Base-by-base conservation (phyloP, 2,797 vertebrate genomes). In the Lithobates sylvaticus region DNA sequence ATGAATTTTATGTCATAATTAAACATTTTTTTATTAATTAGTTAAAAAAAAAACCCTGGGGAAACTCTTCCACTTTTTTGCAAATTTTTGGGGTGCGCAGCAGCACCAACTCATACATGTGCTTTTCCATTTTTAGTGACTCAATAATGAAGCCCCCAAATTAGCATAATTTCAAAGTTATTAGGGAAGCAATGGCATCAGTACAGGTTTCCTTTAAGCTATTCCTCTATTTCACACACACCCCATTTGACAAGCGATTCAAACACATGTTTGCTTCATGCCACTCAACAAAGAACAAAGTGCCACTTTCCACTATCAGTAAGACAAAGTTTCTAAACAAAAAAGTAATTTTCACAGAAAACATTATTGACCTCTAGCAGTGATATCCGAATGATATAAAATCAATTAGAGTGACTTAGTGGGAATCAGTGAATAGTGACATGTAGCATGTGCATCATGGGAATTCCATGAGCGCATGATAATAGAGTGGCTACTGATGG, bases 351-450 rank as follows among this genome's bases (percentile, higher is more conserved):
- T 73, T 8, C n/a, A 44, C 23, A 73, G 36, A 73, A 44, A 42
- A 18, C 21, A 39, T 39, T 42, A 72, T 72, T 72, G 70, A 72
- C 34, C 36, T 72, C 34, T 42, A 42, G 70, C 70, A 39, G 36
- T 13, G 21, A 44, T 73, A 73, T 27, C 23, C 15, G 3, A 76
- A n/a, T 76, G 74, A 76, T 76, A 27, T 26, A 73, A 73, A 73
- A 44, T 73, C 36, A 73, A 73, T 73, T 73, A 73, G 4, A 13
- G 23, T 13, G 39, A 73, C 39, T n/a, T n/a, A 73, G 71, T 44
- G n/a, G n/a, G 10, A 44, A 73, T 26, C 39, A 13, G 36, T 73
- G 71, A 73, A 44, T 12, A 44, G 71, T 70, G 27, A 50, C 27
- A 26, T 68, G 65, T 68, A 47, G n/a, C 64, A 68, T 68, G 42